These are phyloP conservation scores for Amblyornis subalaris DNA, from an alignment of 2,113 vertebrate genomes.

Conservation along the genomic window DNA sequence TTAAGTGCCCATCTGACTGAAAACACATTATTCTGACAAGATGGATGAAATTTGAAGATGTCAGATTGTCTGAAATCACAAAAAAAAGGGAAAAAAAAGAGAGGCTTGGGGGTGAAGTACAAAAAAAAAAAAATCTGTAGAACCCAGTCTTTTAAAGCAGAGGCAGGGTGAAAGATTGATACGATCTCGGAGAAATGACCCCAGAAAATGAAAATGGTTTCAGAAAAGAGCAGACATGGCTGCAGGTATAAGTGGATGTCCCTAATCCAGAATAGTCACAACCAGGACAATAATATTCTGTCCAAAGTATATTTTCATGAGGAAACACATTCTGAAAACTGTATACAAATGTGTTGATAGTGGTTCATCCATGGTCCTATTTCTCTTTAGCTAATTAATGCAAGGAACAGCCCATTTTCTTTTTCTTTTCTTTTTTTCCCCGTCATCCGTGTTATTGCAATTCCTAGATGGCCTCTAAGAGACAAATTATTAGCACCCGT, in stretches of 20 bases:
- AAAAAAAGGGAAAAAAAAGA: rapidly evolving
- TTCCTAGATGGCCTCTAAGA: background rate
- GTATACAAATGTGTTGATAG: background rate
- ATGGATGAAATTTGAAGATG: background rate
- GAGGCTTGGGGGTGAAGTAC: rapidly evolving
- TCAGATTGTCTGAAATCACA: background rate
- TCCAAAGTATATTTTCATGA: background rate
- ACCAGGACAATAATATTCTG: background rate
- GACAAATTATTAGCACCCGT: background rate
- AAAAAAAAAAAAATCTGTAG: background rate
- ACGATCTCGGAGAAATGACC: background rate
- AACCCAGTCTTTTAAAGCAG: background rate
- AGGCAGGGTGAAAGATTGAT: background rate
- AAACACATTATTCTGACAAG: background rate
- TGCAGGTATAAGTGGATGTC: background rate
- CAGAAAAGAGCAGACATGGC: background rate
- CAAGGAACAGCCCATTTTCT: background rate
- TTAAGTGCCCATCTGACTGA: background rate
- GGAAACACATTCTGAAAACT: background rate
- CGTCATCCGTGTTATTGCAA: background rate
- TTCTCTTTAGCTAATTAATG: background rate
- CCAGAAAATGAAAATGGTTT: background rate
- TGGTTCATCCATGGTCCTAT: background rate
- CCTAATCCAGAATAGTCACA: background rate
- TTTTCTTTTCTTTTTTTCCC: rapidly evolving